Percentiles rank a stretch among this genome's conserved stretches.
These are phyloP conservation scores for Serripes groenlandicus DNA, from an alignment of 2,888 invertebrate species.

Conservation along the genomic window DNA sequence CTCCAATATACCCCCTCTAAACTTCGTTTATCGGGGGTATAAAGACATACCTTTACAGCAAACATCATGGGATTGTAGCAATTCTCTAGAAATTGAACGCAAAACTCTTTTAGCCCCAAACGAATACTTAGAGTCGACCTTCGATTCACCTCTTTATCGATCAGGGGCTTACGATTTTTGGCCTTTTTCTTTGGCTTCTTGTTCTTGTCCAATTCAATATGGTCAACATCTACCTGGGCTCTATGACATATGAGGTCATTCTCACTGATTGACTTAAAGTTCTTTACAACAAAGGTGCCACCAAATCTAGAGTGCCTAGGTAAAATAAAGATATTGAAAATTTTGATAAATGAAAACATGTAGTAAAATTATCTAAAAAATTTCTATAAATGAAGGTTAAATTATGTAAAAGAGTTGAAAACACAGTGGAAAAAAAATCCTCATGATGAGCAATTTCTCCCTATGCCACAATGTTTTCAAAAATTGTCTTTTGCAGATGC, in stretches of 20 bases:
- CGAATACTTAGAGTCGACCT: slow-evolving; percentile 95
- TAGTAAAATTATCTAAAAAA: neutral
- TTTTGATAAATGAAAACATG: neutral
- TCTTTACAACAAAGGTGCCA: slow-evolving; percentile 96
- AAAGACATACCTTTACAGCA: slow-evolving; percentile 90
- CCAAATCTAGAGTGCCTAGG: slow-evolving; percentile 96
- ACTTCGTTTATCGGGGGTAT: neutral
- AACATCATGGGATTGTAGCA: slow-evolving; percentile 97
- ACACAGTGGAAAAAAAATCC: no score
- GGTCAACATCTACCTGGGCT: slow-evolving; percentile 92
- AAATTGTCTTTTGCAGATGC: no score
- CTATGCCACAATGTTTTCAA: no score
- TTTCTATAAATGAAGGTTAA: neutral
- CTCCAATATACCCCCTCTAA: no score
- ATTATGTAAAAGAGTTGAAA: no score
- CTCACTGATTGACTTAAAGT: slow-evolving; percentile 96
- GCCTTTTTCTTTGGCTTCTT: slow-evolving; percentile 91
- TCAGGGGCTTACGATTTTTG: slow-evolving; percentile 92
- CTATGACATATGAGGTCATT: slow-evolving; percentile 95
- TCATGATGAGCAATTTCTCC: no score
- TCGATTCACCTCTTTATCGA: slow-evolving; percentile 89
- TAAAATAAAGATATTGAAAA: neutral
- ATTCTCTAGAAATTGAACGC: slow-evolving; percentile 95
- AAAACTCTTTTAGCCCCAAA: slow-evolving; percentile 96
- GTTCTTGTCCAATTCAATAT: slow-evolving; percentile 92